Base-by-base conservation (phyloP, 1,140 invertebrate species). In the Leptinotarsa defecta region DNA sequence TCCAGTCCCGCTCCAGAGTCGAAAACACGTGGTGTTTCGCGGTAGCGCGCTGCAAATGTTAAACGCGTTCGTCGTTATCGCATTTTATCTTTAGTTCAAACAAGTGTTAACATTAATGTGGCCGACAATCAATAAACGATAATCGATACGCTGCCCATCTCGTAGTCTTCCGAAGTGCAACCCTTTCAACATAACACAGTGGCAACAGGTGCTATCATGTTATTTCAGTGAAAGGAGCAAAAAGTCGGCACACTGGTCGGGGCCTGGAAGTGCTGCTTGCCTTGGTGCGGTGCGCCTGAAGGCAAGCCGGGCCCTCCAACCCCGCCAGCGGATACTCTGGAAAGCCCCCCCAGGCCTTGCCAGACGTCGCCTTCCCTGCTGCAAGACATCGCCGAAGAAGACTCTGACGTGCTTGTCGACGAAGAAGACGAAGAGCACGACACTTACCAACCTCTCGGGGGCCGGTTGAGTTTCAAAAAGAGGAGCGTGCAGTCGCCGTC, bases 241-340 rank as follows among this genome's bases (percentile, higher is more conserved):
- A 34, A 73, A 61, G 61, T 64, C 82, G 80, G 77, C 84, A 85
- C 82, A 74, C 84, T 85, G 84, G 84, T 85, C 76, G 84, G 84
- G 81, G 83, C 81, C 74, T 85, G 84, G 83, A 85, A 85, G 84
- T 85, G 84, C 78, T 85, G 84, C 78, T 83, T 85, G 84, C 84
- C 84, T 77, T 85, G 84, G 82, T 85, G 84, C 83, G 84, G 81
- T 80, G 80, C 83, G 75, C 79, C 84, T 78, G 84, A 85, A 79
- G 78, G 81, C 81, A 84, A 84, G 80, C 77, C 82, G 71, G 79
- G 76, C 68, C 80, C 82, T 68, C 79, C 81, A 67, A 70, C 78
- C 48, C 79, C 80, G 63, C 79, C 81, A 52, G 48, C 74, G 61
- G n/a, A 67, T 3, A 52, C 43, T 19, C 69, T 61, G 15, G 79